Evolutionary conservation across 2,888 invertebrate species (phyloP), one percentile per base, ranked within the genome.

Genomic region (Epinotia ramella): DNA sequence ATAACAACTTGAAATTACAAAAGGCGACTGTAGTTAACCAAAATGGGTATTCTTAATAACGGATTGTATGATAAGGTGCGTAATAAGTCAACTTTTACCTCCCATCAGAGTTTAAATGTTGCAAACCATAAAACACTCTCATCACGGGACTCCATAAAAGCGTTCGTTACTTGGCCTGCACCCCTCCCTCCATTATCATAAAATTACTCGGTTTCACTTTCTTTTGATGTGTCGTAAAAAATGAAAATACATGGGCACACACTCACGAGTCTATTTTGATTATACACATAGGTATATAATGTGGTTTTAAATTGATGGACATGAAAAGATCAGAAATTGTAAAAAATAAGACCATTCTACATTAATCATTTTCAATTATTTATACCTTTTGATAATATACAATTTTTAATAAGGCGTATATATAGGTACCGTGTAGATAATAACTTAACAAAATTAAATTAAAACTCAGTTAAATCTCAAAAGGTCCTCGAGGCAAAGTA

Each of bases 171-270:
- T 88, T 87, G 86, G 84, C 83, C 87, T 86, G 83, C 84, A 84
- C 86, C 87, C 89, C 87, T 69, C 65, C 66, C 59, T 87, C 92
- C 92, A 93, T 93, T 93, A 93, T 90, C 93, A 93, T 93, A 93
- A 93, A 93, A 91, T 93, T 89, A 91, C 90, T 86, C 86, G 88
- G 88, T 93, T 91, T 91, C 92, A 92, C 92, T 92, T 93, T 93
- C 93, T 91, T 92, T 92, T 93, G 91, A 92, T 93, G 92, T 91
- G 89, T 89, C 90, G 83, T 91, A 91, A 91, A 90, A 91, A 89
- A 90, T 88, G 87, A 88, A 89, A 88, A 88, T 87, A 89, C 88
- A 87, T 84, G 85, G 79, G 81, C 84, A 81, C 78, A 84, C 84
- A 83, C 83, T 84, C 84, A 74, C 78, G 81, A 83, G 82, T 79